Conservation (phyloP, 2,888 invertebrate species). For the Lypha dubia region DNA sequence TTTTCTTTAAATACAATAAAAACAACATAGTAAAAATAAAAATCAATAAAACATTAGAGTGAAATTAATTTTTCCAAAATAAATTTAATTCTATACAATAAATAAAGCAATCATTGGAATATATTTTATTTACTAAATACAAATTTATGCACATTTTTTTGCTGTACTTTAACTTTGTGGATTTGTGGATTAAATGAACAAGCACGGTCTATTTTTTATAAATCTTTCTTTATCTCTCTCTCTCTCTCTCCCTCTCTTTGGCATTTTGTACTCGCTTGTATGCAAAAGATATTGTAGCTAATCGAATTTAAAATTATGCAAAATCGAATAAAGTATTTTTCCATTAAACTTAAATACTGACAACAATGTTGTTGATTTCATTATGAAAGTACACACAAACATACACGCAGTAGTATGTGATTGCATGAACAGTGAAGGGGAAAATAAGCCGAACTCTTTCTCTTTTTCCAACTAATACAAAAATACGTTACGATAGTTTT, state of each 20-base stretch:
- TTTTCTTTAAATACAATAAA: no score
- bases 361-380: conserved; percentile 39
- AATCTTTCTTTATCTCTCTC: no score
- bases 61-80: not conserved
- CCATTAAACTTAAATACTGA: conserved; percentile 61
- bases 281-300: conserved; percentile 32
- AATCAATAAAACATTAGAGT: not conserved
- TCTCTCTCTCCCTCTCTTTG: no score
- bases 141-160: not conserved
- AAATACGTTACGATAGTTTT: no score
- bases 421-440: no score
- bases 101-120: not conserved
- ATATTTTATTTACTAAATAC: conserved; percentile 3
- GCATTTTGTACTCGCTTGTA: not conserved
- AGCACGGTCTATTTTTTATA: not conserved
- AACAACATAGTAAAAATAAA: no score
- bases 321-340: conserved; percentile 66
- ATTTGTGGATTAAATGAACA: not conserved
- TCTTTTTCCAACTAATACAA: no score
- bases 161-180: conserved; percentile 12
- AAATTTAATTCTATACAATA: not conserved
- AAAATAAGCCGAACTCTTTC: no score
- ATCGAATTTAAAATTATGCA: conserved; percentile 64
- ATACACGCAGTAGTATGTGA: no score
- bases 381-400: not conserved